phyloP scores from a whole-genome alignment of 2,888 invertebrate genomes.

The Bombyx huttoni region DNA sequence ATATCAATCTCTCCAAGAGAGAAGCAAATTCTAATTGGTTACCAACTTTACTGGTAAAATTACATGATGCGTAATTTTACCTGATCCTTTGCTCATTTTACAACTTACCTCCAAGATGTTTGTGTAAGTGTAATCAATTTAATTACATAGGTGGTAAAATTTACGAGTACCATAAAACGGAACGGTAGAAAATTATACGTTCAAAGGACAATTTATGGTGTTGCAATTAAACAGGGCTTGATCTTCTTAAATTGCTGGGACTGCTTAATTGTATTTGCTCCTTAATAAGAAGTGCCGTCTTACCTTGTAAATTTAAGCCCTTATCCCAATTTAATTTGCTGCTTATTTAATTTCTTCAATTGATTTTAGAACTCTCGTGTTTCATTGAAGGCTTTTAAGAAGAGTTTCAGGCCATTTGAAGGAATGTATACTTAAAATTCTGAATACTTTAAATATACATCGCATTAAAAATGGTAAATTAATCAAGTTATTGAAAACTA shows the following conservation, averaged over 20 bases:
- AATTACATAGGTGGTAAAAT: conserved; percentile 22
- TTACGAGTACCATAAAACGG: conserved; percentile 37
- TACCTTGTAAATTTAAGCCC: conserved; percentile 51
- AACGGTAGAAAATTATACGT: conserved; percentile 44
- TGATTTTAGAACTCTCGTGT: neutral
- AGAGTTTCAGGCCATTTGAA: too few relatives aligned
- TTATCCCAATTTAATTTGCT: conserved; percentile 49
- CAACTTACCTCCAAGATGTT: neutral
- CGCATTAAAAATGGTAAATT: too few relatives aligned
- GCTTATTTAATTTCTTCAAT: conserved; percentile 18
- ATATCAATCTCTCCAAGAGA: neutral
- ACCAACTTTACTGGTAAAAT: neutral
- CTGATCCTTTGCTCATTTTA: neutral
- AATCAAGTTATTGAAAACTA: too few relatives aligned
- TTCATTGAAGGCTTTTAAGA: too few relatives aligned
- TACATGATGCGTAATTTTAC: neutral
- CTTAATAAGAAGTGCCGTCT: conserved; percentile 48
- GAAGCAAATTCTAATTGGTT: neutral
- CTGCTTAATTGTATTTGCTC: conserved; percentile 55
- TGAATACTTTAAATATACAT: too few relatives aligned
- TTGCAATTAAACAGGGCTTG: conserved; percentile 52
- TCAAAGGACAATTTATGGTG: conserved; percentile 51
- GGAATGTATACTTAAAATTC: too few relatives aligned
- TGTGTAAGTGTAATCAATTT: neutral
- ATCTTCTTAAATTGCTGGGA: conserved; percentile 55